phyloP scores from a whole-genome alignment of 2,113 vertebrate species.

The Chaenogobius annularis region DNA sequence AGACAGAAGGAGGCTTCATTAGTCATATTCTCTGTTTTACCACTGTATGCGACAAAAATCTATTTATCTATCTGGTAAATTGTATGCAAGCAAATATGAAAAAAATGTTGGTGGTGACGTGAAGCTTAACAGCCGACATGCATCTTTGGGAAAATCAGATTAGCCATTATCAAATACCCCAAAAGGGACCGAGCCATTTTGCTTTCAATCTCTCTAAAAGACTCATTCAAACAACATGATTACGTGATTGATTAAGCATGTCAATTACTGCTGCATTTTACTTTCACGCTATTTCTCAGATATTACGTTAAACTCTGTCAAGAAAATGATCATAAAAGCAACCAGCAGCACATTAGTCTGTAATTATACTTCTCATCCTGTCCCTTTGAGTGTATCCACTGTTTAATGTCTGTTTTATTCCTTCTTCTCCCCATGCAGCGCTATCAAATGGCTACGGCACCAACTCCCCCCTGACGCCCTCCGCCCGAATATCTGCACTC shows the following conservation, averaged over 20 bases:
- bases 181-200: background rate
- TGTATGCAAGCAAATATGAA: too few species aligned
- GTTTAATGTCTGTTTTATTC: background rate
- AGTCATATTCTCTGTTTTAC: too few species aligned
- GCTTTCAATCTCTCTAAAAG: background rate
- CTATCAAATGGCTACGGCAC: constrained; percentile 88
- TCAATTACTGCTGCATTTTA: background rate
- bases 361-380: background rate
- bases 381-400: background rate
- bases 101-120: too few species aligned
- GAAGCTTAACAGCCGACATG: background rate
- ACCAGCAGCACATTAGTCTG: background rate
- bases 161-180: background rate
- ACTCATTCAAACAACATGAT: background rate
- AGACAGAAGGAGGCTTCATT: too few species aligned
- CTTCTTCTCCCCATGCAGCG: constrained; percentile 63
- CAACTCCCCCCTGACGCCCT: constrained; percentile 92
- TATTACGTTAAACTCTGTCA: background rate
- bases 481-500: constrained; percentile 95
- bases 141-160: background rate
- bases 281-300: background rate
- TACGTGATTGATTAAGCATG: background rate
- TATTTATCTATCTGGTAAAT: too few species aligned
- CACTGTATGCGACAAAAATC: too few species aligned
- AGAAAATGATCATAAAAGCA: background rate